Evolutionary conservation across 2,888 invertebrate species (phyloP), one percentile per base, ranked within the genome.

Genomic region (Heliconius ethilla): DNA sequence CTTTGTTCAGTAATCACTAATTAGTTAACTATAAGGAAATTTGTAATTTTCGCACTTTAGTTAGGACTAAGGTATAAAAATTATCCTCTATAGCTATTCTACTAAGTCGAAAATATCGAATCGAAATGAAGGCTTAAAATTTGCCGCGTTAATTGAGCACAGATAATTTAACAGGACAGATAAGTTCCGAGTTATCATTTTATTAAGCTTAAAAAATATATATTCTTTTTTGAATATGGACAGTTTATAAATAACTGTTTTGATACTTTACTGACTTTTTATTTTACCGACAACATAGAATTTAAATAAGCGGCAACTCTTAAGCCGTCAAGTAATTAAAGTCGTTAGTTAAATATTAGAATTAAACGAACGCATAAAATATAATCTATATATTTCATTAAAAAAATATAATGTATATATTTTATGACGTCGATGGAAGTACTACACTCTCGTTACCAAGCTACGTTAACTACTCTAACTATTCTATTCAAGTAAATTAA

Each of bases 401-500:
- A 72, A 72, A 72, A 72, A 72, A 72, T 72, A 72, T 72, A 72
- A 59, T 70, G 59, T 67, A 82, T 84, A 84, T 82, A 86, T 82
- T 83, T 82, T 86, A 88, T 87, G 87, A 87, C 88, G 87, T 88
- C 72, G 59, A 37, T 59, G 33, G 59, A 72, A 72, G 25, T 27
- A 72, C 33, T 37, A 37, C 55, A 55, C 13, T 72, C 33, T 59
- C 70, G 18, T 37, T 72, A 37, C 33, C 72, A 72, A 87, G 87
- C 87, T 74, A 74, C 59, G 40, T 55, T 37, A 45, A n/a, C 40
- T 73, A 77, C 75, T 45, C 76, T 81, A 81, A 76, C 62, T 81
- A 81, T 79, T 78, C 85, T 92, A 94, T 85, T 97, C 97, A 86
- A 98, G 95, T 84, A 98, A 95, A 90, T 97, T 98, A 80, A 98